Evolutionary conservation across 2,888 invertebrate genomes (phyloP).

Genomic region (Scaptomyza flava): DNA sequence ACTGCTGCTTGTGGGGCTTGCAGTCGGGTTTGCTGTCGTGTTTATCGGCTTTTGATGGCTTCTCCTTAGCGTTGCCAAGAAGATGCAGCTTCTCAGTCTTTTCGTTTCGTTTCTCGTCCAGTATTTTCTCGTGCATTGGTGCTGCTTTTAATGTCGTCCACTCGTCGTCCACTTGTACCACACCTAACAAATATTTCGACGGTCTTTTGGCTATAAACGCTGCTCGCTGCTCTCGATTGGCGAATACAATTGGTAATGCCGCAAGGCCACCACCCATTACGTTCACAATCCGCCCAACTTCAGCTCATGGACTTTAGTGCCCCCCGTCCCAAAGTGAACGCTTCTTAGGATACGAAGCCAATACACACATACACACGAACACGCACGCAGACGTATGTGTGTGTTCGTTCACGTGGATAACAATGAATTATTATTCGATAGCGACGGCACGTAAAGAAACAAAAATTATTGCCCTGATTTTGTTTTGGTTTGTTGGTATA

Average conservation of each 20-base stretch:
- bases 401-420: conserved; percentile 9
- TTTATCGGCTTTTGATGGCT: conserved; percentile 52
- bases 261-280: conserved; percentile 84
- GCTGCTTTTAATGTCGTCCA: conserved; percentile 43
- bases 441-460: not conserved
- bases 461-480: conserved; percentile 4
- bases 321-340: conserved; percentile 16
- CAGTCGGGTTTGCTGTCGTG: conserved; percentile 24
- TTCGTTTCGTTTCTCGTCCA: conserved; percentile 69
- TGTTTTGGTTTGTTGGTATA: not conserved
- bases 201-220: conserved; percentile 25
- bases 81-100: conserved; percentile 72
- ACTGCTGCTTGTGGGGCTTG: conserved; percentile 72
- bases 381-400: not conserved
- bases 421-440: conserved; percentile 11
- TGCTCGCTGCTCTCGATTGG: conserved; percentile 41
- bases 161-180: conserved; percentile 6
- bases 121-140: conserved; percentile 81
- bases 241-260: conserved; percentile 73
- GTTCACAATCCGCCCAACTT: conserved; percentile 60
- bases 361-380: not conserved
- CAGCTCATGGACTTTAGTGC: conserved; percentile 41
- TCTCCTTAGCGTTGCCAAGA: conserved; percentile 68
- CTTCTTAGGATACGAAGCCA: conserved; percentile 9
- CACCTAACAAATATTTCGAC: conserved; percentile 14